Conservation (phyloP, 2,797 vertebrate species). For the Pteronotus mesoamericanus region DNA sequence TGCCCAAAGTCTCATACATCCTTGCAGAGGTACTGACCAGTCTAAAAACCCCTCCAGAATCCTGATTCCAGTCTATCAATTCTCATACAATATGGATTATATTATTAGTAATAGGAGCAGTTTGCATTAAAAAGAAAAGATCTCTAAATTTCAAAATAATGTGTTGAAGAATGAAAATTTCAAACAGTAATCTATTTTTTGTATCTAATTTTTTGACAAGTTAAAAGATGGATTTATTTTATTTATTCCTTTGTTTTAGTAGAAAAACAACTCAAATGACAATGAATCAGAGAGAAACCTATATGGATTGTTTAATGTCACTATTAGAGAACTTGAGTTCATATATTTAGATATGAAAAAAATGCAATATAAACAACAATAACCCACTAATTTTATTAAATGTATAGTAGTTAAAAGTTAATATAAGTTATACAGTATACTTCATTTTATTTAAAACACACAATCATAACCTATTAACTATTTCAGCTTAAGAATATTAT, state of each 20-base stretch:
- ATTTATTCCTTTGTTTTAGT: not conserved
- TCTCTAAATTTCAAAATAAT: not conserved
- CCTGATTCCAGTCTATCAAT: not conserved
- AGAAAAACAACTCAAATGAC: not conserved
- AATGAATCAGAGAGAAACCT: not conserved
- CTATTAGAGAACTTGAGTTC: not conserved
- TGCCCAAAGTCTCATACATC: not conserved
- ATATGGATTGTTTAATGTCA: not conserved
- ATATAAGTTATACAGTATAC: not conserved
- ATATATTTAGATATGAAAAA: not conserved
- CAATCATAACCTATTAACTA: not conserved
- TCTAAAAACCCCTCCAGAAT: not conserved
- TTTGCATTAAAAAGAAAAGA: not conserved
- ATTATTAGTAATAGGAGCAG: not conserved
- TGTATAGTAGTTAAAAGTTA: not conserved
- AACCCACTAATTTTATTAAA: not conserved
- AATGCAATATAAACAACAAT: not conserved
- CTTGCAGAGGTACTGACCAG: fast-evolving
- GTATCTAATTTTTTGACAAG: not conserved
- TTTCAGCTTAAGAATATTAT: not conserved
- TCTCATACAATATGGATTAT: not conserved
- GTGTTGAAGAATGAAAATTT: not conserved
- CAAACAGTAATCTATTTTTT: not conserved
- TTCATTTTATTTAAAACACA: not conserved
- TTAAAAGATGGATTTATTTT: not conserved